These are phyloP conservation scores for Drosophila anomalata DNA, from an alignment of 2,888 invertebrate genomes.

Conservation along the genomic window DNA sequence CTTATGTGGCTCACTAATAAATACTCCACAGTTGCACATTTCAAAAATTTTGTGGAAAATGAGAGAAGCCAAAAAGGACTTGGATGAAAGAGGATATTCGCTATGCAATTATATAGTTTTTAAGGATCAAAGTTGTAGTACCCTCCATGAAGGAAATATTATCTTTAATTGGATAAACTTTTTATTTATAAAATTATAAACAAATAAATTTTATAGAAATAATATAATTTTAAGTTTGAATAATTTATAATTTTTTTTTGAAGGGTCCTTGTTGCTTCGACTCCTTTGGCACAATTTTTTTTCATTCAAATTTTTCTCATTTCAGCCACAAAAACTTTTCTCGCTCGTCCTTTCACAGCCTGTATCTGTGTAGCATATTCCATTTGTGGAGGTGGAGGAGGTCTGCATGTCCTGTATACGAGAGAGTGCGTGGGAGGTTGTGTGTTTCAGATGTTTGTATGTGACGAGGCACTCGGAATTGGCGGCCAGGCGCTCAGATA, in stretches of 20 bases:
- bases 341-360: conserved; percentile 27
- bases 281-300: background rate
- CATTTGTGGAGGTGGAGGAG: conserved; percentile 22
- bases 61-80: conserved; percentile 42
- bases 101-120: conserved; percentile 2
- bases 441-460: conserved; percentile 33
- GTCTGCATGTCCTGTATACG: conserved; percentile 3
- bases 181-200: background rate
- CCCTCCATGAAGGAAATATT: too few species aligned
- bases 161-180: too few species aligned
- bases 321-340: conserved; percentile 38
- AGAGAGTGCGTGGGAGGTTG: conserved; percentile 4
- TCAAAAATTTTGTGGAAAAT: conserved; percentile 54
- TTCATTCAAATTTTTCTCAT: conserved; percentile 24
- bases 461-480: conserved; percentile 51
- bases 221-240: background rate
- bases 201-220: too few species aligned
- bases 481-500: conserved; percentile 60
- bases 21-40: conserved; percentile 72
- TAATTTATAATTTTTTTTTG: background rate
- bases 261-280: background rate
- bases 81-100: conserved; percentile 17
- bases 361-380: conserved; percentile 1
- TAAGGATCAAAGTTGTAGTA: too few species aligned
- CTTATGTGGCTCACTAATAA: conserved; percentile 42